phyloP scores from a whole-genome alignment of 2,797 vertebrate species.

The Amniataba percoides region DNA sequence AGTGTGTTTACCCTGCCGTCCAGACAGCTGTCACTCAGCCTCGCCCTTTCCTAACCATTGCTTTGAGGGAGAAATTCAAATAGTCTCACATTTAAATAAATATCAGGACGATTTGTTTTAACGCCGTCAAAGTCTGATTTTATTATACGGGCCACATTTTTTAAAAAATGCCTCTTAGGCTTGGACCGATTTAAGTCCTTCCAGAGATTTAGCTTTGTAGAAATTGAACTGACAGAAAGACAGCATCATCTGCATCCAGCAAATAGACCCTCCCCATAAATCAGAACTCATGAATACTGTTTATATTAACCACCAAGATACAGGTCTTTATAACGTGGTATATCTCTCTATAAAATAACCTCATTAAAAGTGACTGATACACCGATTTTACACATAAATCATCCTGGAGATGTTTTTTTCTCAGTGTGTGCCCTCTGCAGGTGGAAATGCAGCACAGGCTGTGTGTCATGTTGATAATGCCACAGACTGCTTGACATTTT shows the following conservation, averaged over 20 bases:
- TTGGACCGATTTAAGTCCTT: slow-evolving; percentile 6
- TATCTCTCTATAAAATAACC: background rate
- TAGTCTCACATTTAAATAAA: slow-evolving; percentile 25
- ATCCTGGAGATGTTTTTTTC: background rate
- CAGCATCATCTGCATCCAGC: slow-evolving; percentile 21
- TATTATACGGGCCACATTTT: slow-evolving; percentile 12
- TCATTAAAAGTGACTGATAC: slow-evolving; percentile 27
- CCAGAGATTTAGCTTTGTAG: slow-evolving; percentile 17
- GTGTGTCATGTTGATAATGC: slow-evolving; percentile 34
- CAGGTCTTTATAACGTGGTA: background rate
- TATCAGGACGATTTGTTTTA: slow-evolving; percentile 28
- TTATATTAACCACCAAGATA: background rate
- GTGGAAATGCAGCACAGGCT: slow-evolving; percentile 35
- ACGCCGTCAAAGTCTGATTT: slow-evolving; percentile 10
- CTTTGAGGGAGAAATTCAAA: slow-evolving; percentile 45
- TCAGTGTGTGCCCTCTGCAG: slow-evolving; percentile 46
- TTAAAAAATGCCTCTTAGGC: slow-evolving; percentile 1
- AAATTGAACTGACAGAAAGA: slow-evolving; percentile 9
- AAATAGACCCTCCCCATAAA: background rate
- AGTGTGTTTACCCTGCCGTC: slow-evolving; percentile 32
- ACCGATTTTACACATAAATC: slow-evolving; percentile 12
- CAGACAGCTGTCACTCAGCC: slow-evolving; percentile 58
- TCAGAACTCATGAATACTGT: background rate
- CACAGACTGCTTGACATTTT: slow-evolving; percentile 45
- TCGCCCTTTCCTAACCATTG: background rate